Percentiles rank a stretch among this genome's conserved stretches.
These are phyloP conservation scores for Lepus townsendii DNA, from an alignment of 2,797 vertebrate genomes.

Conservation along the genomic window DNA sequence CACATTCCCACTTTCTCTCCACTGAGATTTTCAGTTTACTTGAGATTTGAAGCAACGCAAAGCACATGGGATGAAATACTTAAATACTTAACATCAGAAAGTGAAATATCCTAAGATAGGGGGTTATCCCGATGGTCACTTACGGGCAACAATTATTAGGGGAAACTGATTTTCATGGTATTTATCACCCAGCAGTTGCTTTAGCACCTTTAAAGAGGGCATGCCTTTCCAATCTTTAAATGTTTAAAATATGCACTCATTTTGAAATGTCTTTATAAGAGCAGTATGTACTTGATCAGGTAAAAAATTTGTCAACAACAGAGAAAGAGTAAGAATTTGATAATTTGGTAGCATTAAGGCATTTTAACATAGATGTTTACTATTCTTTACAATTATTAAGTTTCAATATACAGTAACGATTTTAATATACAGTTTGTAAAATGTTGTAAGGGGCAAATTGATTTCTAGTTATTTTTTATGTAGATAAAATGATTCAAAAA, in stretches of 20 bases:
- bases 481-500: slow-evolving; percentile 4
- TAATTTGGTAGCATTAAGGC: slow-evolving; percentile 11
- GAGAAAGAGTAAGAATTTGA: slow-evolving; percentile 17
- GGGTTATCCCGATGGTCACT: not conserved
- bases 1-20: slow-evolving; percentile 87
- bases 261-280: slow-evolving; percentile 48
- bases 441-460: not conserved
- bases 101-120: slow-evolving; percentile 4
- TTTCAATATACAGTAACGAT: not conserved
- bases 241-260: slow-evolving; percentile 30
- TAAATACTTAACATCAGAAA: slow-evolving; percentile 19
- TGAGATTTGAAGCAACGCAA: slow-evolving; percentile 83
- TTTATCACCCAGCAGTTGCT: not conserved
- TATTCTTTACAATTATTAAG: slow-evolving; percentile 51
- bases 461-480: slow-evolving; percentile 31
- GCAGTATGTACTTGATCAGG: not conserved
- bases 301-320: slow-evolving; percentile 6
- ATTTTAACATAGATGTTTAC: not conserved
- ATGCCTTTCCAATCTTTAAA: not conserved
- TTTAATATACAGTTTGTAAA: slow-evolving; percentile 10
- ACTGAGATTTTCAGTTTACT: slow-evolving; percentile 89
- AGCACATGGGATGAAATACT: slow-evolving; percentile 54
- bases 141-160: not conserved
- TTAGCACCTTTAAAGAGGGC: not conserved
- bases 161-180: slow-evolving; percentile 39